Evolutionary conservation across 1,140 invertebrate species (phyloP).

Genomic region (Aphidius ervi): DNA sequence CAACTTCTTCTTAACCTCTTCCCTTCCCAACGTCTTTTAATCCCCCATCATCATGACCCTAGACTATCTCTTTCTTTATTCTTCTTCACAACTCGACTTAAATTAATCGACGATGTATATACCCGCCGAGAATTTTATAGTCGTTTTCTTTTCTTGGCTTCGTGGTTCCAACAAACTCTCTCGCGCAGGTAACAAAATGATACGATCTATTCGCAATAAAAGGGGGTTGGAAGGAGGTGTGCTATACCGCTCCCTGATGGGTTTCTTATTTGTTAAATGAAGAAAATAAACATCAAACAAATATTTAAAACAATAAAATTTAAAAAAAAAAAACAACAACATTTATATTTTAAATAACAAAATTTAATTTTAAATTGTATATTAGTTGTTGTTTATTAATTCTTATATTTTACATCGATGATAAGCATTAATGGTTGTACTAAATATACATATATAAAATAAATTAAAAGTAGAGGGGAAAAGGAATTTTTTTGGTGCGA

Average conservation of each 20-base stretch:
- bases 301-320: too few relatives aligned
- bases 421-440: too few relatives aligned
- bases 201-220: conserved; percentile 10
- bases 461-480: too few relatives aligned
- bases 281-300: conserved; percentile 7
- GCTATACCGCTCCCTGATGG: conserved; percentile 17
- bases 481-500: too few relatives aligned
- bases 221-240: conserved; percentile 19
- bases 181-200: conserved; percentile 7
- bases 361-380: too few relatives aligned
- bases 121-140: conserved; percentile 19
- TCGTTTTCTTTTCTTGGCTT: conserved; percentile 5
- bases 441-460: too few relatives aligned
- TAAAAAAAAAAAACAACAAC: too few relatives aligned
- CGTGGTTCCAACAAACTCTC: neutral
- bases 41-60: neutral
- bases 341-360: too few relatives aligned
- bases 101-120: conserved; percentile 21
- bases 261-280: neutral
- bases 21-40: neutral
- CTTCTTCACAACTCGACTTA: conserved; percentile 14
- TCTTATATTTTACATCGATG: too few relatives aligned
- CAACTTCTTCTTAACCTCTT: neutral
- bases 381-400: too few relatives aligned
- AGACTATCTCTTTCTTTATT: neutral